Conservation (phyloP, 2,797 vertebrate species). For the Benthosema pterotum region DNA sequence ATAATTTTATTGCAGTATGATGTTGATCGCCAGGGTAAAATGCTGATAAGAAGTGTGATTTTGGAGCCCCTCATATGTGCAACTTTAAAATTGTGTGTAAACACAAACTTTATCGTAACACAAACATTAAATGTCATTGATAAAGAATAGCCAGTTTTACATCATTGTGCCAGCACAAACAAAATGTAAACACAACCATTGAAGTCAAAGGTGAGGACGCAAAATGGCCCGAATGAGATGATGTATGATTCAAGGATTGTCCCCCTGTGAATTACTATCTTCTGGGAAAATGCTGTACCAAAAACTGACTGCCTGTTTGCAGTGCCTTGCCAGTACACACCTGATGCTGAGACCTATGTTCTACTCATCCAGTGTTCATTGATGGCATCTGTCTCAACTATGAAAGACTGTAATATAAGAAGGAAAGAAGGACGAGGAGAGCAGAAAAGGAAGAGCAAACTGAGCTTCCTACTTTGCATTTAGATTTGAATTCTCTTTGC, state of each 20-base stretch:
- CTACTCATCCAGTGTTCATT: neutral
- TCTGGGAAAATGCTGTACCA: slow-evolving; percentile 4
- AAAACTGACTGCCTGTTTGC: slow-evolving; percentile 21
- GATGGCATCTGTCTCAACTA: neutral
- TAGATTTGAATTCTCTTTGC: slow-evolving; percentile 52
- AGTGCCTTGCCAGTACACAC: slow-evolving; percentile 4
- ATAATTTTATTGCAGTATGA: too few species aligned
- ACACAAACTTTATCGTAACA: too few species aligned
- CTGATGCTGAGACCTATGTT: slow-evolving; percentile 5
- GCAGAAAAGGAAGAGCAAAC: slow-evolving; percentile 1
- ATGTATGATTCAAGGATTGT: neutral
- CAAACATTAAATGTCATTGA: too few species aligned
- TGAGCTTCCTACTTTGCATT: slow-evolving; percentile 55
- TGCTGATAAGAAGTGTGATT: too few species aligned
- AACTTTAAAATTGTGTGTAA: too few species aligned
- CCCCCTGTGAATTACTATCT: slow-evolving; percentile 10
- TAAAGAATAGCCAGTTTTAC: too few species aligned
- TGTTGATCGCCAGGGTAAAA: too few species aligned
- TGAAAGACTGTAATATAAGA: slow-evolving; percentile 3
- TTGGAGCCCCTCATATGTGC: too few species aligned
- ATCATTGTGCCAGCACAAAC: too few species aligned
- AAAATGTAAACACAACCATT: too few species aligned
- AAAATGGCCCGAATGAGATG: too few species aligned
- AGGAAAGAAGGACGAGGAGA: neutral
- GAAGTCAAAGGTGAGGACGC: too few species aligned